Evolutionary conservation across 2,797 vertebrate genomes (phyloP), one percentile per base, ranked within the genome.

Genomic region (Protosalanx chinensis): DNA sequence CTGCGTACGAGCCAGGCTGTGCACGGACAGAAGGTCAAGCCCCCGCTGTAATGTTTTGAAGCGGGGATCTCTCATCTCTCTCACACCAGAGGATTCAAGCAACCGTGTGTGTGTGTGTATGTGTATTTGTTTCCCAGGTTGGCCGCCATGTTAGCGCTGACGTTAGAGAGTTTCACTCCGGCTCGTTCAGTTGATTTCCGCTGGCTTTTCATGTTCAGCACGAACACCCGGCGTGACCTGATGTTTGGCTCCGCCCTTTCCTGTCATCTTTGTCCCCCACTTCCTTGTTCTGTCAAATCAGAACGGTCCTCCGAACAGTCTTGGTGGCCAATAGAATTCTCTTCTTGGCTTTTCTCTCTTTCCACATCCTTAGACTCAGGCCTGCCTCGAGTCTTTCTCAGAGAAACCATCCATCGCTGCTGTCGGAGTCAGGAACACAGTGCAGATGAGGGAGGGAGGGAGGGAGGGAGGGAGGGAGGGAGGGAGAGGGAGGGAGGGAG

Each of bases 1-100:
- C 76, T 83, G 70, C 79, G 63, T 79, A 18, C 69, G 64, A n/a
- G 58, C 12, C 13, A n/a, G 18, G 1, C 15, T 56, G 27, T 23
- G 16, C 49, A 2, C 64, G 2, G 20, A 10, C 35, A 29, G 35
- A 41, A 33, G 51, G 66, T 33, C 51, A 16, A 56, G 29, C 30
- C 66, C 66, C 16, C 16, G 32, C 66, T 33, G 18, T 57, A 68
- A 3, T 6, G 4, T 35, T 23, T 68, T 13, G 16, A 46, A 46
- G 13, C 20, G 4, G 6, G 15, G 35, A n/a, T 63, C 30, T 63
- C 18, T 35, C 61, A 67, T 67, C 18, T 27, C 16, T 18, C 4
- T 10, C 57, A 5, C 16, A 8, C 66, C 30, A 10, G 15, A 57
- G 51, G 30, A 10, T 41, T 29, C 15, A n/a, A 56, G 5, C 18